A percentile compares a stretch with the other conserved stretches of the same genome.
phyloP scores from a whole-genome alignment of 2,113 vertebrate species.

The Motacilla alba region DNA sequence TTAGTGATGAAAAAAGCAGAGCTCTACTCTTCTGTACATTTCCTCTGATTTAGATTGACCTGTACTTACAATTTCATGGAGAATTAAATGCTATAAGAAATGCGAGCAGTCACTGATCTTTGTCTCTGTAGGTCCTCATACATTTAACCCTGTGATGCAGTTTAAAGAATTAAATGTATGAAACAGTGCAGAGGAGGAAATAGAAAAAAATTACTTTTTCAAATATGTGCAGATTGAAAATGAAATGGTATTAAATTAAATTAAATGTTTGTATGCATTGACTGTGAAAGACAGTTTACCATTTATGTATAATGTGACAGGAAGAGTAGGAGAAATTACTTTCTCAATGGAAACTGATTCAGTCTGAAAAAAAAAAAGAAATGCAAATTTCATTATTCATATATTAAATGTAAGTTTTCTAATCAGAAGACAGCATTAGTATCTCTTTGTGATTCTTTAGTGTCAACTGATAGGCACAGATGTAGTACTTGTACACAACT shows the following conservation, averaged over 20 bases:
- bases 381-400: neutral
- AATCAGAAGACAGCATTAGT: neutral
- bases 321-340: neutral
- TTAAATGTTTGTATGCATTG: neutral
- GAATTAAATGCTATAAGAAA: slow-evolving; percentile 5
- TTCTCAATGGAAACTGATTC: neutral
- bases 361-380: neutral
- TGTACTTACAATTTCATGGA: neutral
- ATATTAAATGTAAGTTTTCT: neutral
- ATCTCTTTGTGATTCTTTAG: neutral
- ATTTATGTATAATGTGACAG: neutral
- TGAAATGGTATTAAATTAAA: neutral
- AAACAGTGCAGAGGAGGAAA: neutral
- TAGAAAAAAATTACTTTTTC: neutral
- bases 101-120: neutral
- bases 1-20: neutral
- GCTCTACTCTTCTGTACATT: neutral
- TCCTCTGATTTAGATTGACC: neutral
- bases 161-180: neutral
- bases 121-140: neutral
- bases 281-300: neutral
- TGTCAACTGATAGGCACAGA: neutral
- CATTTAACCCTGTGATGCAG: neutral
- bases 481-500: neutral
- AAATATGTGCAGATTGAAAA: neutral